These are phyloP conservation scores for Tiliacea citrago DNA, from an alignment of 2,888 invertebrate species.

Conservation along the genomic window DNA sequence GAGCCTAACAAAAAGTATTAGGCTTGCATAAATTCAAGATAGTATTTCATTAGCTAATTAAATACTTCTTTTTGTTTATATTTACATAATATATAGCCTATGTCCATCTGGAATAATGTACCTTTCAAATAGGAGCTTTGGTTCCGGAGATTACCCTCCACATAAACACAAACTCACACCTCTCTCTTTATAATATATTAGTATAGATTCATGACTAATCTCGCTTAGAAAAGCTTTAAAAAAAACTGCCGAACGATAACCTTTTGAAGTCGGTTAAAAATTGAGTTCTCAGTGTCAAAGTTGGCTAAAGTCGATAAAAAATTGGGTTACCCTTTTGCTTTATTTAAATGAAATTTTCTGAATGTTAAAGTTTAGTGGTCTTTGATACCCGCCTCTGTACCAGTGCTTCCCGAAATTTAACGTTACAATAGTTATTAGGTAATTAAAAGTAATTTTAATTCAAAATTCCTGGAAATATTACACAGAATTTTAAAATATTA, in stretches of 20 bases:
- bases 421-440: not conserved
- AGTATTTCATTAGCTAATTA: no score
- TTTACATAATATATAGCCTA: no score
- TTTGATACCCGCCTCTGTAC: not conserved
- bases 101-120: no score
- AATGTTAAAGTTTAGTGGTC: not conserved
- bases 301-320: not conserved
- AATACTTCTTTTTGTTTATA: no score
- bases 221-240: not conserved
- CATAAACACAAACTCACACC: no score
- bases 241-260: not conserved
- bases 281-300: not conserved
- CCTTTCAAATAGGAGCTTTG: no score
- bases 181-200: no score
- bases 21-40: no score
- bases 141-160: no score
- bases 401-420: not conserved
- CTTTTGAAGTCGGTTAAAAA: not conserved
- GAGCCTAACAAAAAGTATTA: no score
- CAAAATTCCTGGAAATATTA: not conserved
- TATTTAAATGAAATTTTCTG: not conserved
- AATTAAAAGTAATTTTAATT: not conserved
- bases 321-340: not conserved
- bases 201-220: not conserved
- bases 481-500: not conserved